phyloP scores from a whole-genome alignment of 2,888 invertebrate species.

The Octonoba sinensis region DNA sequence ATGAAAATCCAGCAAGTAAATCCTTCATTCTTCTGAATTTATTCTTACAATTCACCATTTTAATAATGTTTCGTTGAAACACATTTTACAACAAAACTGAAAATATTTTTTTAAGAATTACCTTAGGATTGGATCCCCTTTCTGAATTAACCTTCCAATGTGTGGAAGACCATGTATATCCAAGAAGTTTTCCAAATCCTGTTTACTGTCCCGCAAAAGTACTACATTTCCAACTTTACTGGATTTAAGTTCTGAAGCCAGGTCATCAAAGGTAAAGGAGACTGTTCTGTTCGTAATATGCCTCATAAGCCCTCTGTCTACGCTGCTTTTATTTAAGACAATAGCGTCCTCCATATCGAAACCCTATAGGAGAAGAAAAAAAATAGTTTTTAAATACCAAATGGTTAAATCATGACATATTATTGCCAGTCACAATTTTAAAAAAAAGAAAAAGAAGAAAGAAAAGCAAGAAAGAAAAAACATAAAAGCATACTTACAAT shows the following conservation, averaged over 20 bases:
- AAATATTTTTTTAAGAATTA: neutral
- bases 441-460: too few relatives aligned
- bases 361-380: slow-evolving; percentile 69
- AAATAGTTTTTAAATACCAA: neutral
- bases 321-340: slow-evolving; percentile 74
- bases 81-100: too few relatives aligned
- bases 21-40: too few relatives aligned
- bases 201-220: too few relatives aligned
- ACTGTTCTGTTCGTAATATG: slow-evolving; percentile 73
- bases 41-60: too few relatives aligned
- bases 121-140: slow-evolving; percentile 33
- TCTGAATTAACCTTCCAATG: slow-evolving; percentile 16
- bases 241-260: slow-evolving; percentile 67
- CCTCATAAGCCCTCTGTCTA: slow-evolving; percentile 74
- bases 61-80: too few relatives aligned
- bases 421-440: too few relatives aligned
- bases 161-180: slow-evolving; percentile 45
- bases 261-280: slow-evolving; percentile 66
- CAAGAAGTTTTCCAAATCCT: neutral
- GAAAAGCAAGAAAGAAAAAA: too few relatives aligned
- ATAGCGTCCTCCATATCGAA: slow-evolving; percentile 76
- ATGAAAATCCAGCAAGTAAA: too few relatives aligned
- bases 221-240: neutral
- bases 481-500: neutral
- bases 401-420: neutral